Conservation (phyloP, 2,888 invertebrate genomes). For the Xestia rhomboidea region DNA sequence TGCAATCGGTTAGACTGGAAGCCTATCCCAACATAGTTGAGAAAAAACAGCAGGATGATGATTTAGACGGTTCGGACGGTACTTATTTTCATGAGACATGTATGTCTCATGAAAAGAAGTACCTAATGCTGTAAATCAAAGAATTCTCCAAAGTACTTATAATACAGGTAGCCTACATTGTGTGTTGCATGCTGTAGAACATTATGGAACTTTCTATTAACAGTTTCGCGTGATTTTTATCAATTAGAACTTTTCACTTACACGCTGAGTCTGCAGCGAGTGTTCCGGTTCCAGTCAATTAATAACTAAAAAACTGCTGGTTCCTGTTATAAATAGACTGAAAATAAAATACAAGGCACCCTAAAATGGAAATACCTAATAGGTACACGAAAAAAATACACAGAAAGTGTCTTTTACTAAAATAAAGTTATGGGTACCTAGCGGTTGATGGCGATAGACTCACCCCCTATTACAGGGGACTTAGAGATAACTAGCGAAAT, state of each 20-base stretch:
- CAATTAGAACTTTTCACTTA: slow-evolving; percentile 40
- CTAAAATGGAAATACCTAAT: not conserved
- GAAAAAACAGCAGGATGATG: not conserved
- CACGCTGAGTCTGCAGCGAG: slow-evolving; percentile 4
- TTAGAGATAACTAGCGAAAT: not conserved
- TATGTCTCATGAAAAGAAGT: not conserved
- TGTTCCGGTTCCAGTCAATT: not conserved
- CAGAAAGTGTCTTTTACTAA: not conserved
- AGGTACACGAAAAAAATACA: not conserved
- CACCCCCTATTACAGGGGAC: not conserved
- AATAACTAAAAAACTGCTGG: slow-evolving; percentile 20
- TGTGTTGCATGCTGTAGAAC: slow-evolving; percentile 19
- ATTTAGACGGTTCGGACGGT: too few species aligned
- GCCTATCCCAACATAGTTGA: not conserved
- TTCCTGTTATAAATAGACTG: not conserved
- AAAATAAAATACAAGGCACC: not conserved
- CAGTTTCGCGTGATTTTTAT: slow-evolving; percentile 28
- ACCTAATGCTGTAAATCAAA: not conserved
- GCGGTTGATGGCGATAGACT: not conserved
- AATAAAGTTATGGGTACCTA: too few species aligned
- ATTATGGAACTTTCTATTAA: slow-evolving; percentile 18
- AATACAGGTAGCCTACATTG: not conserved
- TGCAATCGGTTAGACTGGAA: not conserved
- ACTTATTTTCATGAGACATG: too few species aligned
- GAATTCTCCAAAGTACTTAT: not conserved